phyloP scores from a whole-genome alignment of 2,797 vertebrate species.

The Chiloscyllium punctatum region DNA sequence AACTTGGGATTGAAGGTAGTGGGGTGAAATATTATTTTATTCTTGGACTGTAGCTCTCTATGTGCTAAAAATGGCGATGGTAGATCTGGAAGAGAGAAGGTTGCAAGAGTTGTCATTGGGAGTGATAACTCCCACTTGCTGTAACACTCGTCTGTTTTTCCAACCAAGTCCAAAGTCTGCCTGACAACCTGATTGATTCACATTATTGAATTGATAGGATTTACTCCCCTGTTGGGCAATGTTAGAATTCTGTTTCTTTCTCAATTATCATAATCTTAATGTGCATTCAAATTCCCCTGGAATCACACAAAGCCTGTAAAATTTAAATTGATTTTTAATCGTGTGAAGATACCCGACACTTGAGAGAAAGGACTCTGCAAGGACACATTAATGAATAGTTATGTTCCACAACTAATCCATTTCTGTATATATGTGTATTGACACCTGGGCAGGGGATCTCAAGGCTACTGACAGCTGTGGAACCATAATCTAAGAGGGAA shows the following conservation, averaged over 20 bases:
- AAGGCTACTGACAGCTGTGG: background rate
- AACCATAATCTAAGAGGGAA: background rate
- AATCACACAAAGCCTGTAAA: background rate
- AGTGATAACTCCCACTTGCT: background rate
- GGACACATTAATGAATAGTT: background rate
- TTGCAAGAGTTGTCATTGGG: background rate
- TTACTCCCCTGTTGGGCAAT: background rate
- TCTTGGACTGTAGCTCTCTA: background rate
- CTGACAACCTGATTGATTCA: background rate
- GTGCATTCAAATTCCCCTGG: background rate
- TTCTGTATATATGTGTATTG: background rate
- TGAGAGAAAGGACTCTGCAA: background rate
- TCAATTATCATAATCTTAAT: background rate
- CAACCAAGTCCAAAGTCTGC: background rate
- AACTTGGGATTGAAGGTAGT: background rate
- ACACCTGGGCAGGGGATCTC: background rate
- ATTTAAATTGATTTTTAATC: background rate
- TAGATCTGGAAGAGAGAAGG: background rate
- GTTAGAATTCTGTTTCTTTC: background rate
- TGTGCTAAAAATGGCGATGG: background rate
- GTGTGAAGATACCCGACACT: background rate
- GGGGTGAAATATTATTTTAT: background rate
- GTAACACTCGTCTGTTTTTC: background rate
- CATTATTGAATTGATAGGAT: background rate
- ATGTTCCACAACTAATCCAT: background rate